A percentile compares a stretch with the other conserved stretches of the same genome.
These are phyloP conservation scores for Nineta flava DNA, from an alignment of 2,888 invertebrate genomes.

Conservation along the genomic window DNA sequence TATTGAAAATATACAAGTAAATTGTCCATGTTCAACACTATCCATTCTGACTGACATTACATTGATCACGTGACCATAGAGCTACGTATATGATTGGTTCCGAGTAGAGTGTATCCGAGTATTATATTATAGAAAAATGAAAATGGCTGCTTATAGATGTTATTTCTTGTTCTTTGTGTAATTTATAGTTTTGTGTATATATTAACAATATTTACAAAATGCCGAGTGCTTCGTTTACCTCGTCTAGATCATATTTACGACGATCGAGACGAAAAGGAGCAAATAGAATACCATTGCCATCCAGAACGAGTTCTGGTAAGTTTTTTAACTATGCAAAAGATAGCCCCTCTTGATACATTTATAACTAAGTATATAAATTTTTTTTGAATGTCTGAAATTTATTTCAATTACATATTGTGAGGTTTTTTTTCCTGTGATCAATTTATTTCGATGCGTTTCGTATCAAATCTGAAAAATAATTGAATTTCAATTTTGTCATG, in stretches of 20 bases:
- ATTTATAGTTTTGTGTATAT: conserved; percentile 15
- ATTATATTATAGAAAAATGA: conserved; percentile 38
- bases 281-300: conserved; percentile 69
- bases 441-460: no score
- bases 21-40: conserved; percentile 7
- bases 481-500: no score
- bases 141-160: conserved; percentile 70
- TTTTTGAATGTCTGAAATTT: no score
- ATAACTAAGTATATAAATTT: neutral
- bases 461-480: no score
- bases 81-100: no score
- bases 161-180: conserved; percentile 74
- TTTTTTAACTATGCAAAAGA: conserved; percentile 18
- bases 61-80: conserved; percentile 22
- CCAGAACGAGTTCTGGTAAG: conserved; percentile 68
- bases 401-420: no score
- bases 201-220: conserved; percentile 41
- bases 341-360: neutral
- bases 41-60: conserved; percentile 23
- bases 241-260: conserved; percentile 81
- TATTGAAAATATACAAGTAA: conserved; percentile 42
- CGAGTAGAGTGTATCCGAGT: no score
- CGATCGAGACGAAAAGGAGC: conserved; percentile 85
- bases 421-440: no score
- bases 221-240: conserved; percentile 91